A percentile compares a stretch with the other conserved stretches of the same genome.
Conservation (phyloP, 2,113 vertebrate genomes). For the Amblyopsis rosae region DNA sequence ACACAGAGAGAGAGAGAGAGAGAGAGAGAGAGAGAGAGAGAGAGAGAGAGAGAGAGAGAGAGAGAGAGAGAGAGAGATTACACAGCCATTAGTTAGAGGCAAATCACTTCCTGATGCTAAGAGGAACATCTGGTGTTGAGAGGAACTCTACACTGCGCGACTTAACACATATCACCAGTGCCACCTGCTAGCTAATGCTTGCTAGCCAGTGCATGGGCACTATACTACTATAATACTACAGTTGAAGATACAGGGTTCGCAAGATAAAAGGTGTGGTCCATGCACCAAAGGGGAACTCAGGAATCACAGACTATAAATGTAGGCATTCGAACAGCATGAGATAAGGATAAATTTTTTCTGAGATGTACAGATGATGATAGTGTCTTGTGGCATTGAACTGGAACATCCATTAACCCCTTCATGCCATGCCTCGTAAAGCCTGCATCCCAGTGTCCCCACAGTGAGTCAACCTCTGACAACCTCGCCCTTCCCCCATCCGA, state of each 20-base stretch:
- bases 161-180: constrained; percentile 23
- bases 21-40: background rate
- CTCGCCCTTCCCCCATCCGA: constrained; percentile 32
- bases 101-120: constrained; percentile 42
- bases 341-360: too few species aligned
- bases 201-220: background rate
- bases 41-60: background rate
- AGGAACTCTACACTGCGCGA: constrained; percentile 32
- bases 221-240: too few species aligned
- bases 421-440: constrained; percentile 9
- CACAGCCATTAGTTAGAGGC: constrained; percentile 24
- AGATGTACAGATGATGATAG: too few species aligned
- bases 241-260: too few species aligned
- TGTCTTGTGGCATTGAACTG: too few species aligned
- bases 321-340: too few species aligned
- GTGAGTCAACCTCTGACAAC: constrained; percentile 41
- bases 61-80: constrained; percentile 11
- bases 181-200: constrained; percentile 34
- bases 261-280: too few species aligned
- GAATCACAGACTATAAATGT: too few species aligned
- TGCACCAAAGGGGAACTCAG: too few species aligned
- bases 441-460: constrained; percentile 1
- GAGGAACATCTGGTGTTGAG: constrained; percentile 48
- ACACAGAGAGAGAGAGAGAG: constrained; percentile 4
- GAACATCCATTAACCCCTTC: too few species aligned